Base-by-base conservation (phyloP, 2,113 vertebrate genomes). In the Alexandromys fortis region DNA sequence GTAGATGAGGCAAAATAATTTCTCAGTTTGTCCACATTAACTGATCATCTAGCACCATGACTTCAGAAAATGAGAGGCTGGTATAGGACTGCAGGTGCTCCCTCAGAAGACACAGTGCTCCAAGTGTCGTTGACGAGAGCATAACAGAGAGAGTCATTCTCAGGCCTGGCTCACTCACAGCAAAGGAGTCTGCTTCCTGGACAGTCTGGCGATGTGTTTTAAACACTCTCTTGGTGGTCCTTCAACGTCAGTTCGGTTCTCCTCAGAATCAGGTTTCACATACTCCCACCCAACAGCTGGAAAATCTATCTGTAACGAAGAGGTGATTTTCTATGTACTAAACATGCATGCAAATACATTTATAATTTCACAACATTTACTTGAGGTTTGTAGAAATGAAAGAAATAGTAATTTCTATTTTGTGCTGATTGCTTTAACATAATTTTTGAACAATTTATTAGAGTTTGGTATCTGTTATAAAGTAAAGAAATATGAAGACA, bases 281-380 rank as follows among this genome's bases (percentile, higher is more conserved):
- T 96, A 98, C 35, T 96, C 91, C 96, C 97, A 96, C 24, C 83
- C 73, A 30, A 81, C 47, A 79, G 96, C 94, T 91, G 98, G 98
- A 94, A 98, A 99, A 95, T 98, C 92, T 9, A 98, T 75, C 98
- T 98, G 96, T 19, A 95, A 94, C 42, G 92, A 94, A 96, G n/a
- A 70, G 76, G 95, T 63, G 47, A 83, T 93, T 94, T 77, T 8
- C 7, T 16, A 30, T 10, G 1, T 68, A 63, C 16, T 49, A 17
- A 92, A 82, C 6, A 14, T 70, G 2, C 0, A 67, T 85, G 38
- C 72, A 87, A 90, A 67, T 61, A 0, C 45, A 77, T 73, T 63
- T 77, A 76, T 91, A 77, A 94, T 76, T 92, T 58, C 93, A 77
- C 63, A 38, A 35, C 76, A 4, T 83, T 3, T 47, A 35, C 17